Percentiles rank a stretch among this genome's conserved stretches.
Evolutionary conservation across 1,140 invertebrate species (phyloP).

Genomic region (Drosophila paulistorum): DNA sequence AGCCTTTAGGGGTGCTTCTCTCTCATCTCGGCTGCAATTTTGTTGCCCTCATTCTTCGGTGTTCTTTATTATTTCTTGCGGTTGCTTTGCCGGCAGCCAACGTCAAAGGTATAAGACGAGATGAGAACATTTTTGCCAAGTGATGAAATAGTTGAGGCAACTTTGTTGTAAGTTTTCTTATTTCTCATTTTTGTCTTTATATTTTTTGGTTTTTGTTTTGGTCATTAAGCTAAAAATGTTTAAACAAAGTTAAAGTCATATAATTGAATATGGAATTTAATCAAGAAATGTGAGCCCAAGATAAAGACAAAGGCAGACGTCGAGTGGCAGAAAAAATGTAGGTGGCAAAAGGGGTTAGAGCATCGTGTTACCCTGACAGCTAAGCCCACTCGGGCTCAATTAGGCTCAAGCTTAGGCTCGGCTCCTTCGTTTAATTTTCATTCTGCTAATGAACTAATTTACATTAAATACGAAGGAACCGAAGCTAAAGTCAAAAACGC

Average conservation of each 20-base stretch:
- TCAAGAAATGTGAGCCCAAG: constrained; percentile 6
- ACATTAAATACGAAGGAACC: constrained; percentile 30
- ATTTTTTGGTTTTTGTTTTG: neutral
- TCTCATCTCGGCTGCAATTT: constrained; percentile 57
- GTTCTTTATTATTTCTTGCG: constrained; percentile 63
- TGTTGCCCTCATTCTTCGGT: constrained; percentile 59
- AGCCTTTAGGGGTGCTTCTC: constrained; percentile 27
- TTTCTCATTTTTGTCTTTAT: neutral
- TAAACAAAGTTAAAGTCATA: constrained; percentile 8
- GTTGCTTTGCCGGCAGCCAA: constrained; percentile 6
- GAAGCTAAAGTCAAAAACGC: constrained; percentile 12
- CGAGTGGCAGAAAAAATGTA: neutral
- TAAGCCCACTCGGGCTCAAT: constrained; percentile 23
- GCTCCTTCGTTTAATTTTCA: constrained; percentile 15
- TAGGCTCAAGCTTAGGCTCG: neutral
- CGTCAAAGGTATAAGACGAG: constrained; percentile 13
- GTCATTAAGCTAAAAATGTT: constrained; percentile 5
- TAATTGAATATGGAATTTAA: constrained; percentile 20
- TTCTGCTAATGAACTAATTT: constrained; percentile 54
- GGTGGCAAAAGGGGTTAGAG: neutral
- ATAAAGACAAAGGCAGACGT: neutral
- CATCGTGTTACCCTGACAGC: neutral
- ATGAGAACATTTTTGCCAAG: constrained; percentile 13
- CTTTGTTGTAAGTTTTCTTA: constrained; percentile 7
- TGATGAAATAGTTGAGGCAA: constrained; percentile 13